A percentile compares a stretch with the other conserved stretches of the same genome.
These are phyloP conservation scores for Ceratosolen fusciceps DNA, from an alignment of 1,140 invertebrate species.

Conservation along the genomic window DNA sequence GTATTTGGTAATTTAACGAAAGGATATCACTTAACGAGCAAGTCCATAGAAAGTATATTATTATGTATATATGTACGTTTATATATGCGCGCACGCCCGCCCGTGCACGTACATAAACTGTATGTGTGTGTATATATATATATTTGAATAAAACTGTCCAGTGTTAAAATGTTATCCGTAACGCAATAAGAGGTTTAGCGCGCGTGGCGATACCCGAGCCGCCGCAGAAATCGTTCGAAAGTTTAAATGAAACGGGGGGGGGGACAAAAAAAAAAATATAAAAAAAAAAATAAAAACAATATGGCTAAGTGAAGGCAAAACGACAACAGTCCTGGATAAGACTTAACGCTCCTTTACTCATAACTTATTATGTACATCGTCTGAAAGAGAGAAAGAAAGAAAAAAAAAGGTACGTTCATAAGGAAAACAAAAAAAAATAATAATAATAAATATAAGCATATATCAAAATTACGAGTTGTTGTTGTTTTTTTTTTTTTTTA, in stretches of 20 bases:
- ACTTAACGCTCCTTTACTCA: slow-evolving; percentile 69
- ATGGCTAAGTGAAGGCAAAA: slow-evolving; percentile 45
- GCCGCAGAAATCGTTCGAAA: slow-evolving; percentile 44
- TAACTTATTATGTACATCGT: slow-evolving; percentile 70
- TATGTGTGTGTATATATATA: slow-evolving; percentile 58
- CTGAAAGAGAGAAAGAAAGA: too few species aligned
- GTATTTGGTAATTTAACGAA: slow-evolving; percentile 69
- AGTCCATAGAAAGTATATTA: slow-evolving; percentile 69
- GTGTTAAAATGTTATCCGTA: slow-evolving; percentile 68
- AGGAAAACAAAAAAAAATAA: slow-evolving; percentile 66
- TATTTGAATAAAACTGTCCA: slow-evolving; percentile 68
- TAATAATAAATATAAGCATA: slow-evolving; percentile 71
- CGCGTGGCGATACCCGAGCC: slow-evolving; percentile 55
- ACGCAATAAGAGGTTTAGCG: slow-evolving; percentile 57
- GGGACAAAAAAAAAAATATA: too few species aligned
- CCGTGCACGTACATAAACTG: slow-evolving; percentile 61
- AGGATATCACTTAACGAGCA: slow-evolving; percentile 65
- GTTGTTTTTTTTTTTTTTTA: too few species aligned
- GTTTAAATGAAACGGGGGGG: slow-evolving; percentile 18
- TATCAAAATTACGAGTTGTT: slow-evolving; percentile 58
- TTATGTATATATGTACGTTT: slow-evolving; percentile 64
- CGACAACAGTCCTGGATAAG: slow-evolving; percentile 63
- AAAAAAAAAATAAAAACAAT: too few species aligned
- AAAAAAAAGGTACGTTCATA: slow-evolving; percentile 67
- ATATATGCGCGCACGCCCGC: slow-evolving; percentile 23